Percentiles rank a stretch among this genome's conserved stretches.
phyloP scores from a whole-genome alignment of 2,113 vertebrate genomes.

The Cettia cetti region DNA sequence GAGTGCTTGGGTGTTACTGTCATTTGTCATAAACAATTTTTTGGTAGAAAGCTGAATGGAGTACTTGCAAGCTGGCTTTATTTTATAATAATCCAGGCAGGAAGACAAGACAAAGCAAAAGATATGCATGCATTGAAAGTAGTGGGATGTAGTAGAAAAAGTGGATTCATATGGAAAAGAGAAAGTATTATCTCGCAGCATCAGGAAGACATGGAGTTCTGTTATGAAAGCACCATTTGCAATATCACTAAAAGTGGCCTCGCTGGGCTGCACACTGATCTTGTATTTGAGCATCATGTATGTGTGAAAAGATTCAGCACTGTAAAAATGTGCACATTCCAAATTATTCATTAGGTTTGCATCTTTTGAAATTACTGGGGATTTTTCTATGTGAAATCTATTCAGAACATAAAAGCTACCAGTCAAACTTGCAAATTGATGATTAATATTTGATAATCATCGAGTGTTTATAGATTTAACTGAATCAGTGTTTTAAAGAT shows the following conservation, averaged over 20 bases:
- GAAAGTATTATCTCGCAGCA: not conserved
- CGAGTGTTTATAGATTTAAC: not conserved
- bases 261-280: not conserved
- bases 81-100: not conserved
- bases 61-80: not conserved
- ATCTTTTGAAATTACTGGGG: not conserved
- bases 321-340: not conserved
- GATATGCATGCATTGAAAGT: not conserved
- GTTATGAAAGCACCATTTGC: not conserved
- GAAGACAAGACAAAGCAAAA: not conserved
- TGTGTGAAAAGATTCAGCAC: not conserved
- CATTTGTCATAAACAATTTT: not conserved
- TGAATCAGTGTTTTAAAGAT: not conserved
- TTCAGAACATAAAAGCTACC: not conserved
- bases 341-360: not conserved
- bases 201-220: not conserved
- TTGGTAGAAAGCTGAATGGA: not conserved
- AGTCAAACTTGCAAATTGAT: not conserved
- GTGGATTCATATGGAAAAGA: not conserved
- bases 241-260: not conserved
- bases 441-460: not conserved
- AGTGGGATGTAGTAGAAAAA: not conserved
- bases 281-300: not conserved
- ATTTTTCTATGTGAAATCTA: not conserved
- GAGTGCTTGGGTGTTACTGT: not conserved